phyloP scores from a whole-genome alignment of 2,888 invertebrate genomes.

The Labia minor region DNA sequence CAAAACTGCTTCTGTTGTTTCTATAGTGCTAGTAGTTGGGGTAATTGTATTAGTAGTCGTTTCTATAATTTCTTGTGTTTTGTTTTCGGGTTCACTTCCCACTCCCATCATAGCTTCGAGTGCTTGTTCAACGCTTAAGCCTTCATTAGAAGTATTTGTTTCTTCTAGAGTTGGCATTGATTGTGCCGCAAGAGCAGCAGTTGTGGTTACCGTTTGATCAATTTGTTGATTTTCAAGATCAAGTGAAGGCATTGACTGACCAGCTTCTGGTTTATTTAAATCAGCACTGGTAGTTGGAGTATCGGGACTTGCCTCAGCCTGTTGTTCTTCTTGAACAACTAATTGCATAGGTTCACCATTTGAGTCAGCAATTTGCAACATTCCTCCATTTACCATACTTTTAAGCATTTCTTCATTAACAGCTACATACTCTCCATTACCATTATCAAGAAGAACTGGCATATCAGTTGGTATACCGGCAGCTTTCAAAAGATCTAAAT shows the following conservation, averaged over 20 bases:
- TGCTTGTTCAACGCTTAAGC: constrained; percentile 28
- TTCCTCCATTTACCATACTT: constrained; percentile 27
- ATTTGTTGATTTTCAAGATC: neutral
- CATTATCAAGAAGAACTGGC: constrained; percentile 52
- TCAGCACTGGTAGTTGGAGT: neutral
- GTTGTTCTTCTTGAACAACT: constrained; percentile 25
- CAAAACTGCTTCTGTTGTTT: neutral
- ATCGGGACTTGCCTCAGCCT: constrained; percentile 21
- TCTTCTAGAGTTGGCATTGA: constrained; percentile 16
- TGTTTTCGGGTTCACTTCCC: constrained; percentile 22
- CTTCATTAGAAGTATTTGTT: constrained; percentile 8
- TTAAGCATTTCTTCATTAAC: constrained; percentile 50
- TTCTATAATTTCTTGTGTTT: neutral
- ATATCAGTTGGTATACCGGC: constrained; percentile 38
- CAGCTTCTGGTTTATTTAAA: constrained; percentile 3
- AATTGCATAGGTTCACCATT: constrained; percentile 22
- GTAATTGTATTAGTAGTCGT: neutral
- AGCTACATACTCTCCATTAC: constrained; percentile 51
- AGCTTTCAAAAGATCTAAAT: constrained; percentile 31
- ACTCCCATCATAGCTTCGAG: constrained; percentile 29
- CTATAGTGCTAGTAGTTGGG: neutral
- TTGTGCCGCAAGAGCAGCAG: neutral
- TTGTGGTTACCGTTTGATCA: neutral
- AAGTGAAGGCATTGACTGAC: neutral
- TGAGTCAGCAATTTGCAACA: constrained; percentile 21